These are phyloP conservation scores for Uromys caudimaculatus DNA, from an alignment of 2,797 vertebrate species.

Conservation along the genomic window DNA sequence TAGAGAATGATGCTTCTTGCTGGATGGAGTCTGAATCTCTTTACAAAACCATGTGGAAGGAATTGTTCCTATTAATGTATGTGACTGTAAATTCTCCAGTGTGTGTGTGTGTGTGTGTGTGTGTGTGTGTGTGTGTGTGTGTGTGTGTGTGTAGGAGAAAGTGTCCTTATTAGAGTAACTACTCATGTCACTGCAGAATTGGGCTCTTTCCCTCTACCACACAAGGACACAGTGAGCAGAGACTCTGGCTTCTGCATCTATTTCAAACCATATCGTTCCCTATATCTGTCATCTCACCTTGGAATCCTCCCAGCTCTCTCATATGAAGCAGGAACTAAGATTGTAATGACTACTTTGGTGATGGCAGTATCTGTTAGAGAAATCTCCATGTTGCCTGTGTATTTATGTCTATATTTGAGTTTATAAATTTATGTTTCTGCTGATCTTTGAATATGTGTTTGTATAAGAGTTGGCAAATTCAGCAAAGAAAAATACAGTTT, in stretches of 20 bases:
- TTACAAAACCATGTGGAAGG: not conserved
- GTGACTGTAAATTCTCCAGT: not conserved
- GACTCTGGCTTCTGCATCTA: not conserved
- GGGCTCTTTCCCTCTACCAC: not conserved
- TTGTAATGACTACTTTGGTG: not conserved
- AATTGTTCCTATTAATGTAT: not conserved
- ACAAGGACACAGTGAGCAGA: not conserved
- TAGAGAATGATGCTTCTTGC: not conserved
- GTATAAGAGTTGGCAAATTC: not conserved
- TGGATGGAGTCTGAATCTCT: not conserved
- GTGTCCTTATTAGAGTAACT: not conserved
- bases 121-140: not conserved
- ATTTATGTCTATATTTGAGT: not conserved
- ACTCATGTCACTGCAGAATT: not conserved
- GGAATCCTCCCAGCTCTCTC: not conserved
- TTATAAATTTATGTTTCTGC: not conserved
- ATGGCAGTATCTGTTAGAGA: not conserved
- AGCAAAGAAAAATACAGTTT: slow-evolving; percentile 12
- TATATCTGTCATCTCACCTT: not conserved
- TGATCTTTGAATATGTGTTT: not conserved
- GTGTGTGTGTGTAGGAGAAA: not conserved
- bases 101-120: not conserved
- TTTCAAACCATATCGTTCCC: not conserved
- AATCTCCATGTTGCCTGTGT: not conserved
- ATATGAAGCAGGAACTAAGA: not conserved